Conservation (phyloP, 2,113 vertebrate genomes). For the Lepidothrix coronata region DNA sequence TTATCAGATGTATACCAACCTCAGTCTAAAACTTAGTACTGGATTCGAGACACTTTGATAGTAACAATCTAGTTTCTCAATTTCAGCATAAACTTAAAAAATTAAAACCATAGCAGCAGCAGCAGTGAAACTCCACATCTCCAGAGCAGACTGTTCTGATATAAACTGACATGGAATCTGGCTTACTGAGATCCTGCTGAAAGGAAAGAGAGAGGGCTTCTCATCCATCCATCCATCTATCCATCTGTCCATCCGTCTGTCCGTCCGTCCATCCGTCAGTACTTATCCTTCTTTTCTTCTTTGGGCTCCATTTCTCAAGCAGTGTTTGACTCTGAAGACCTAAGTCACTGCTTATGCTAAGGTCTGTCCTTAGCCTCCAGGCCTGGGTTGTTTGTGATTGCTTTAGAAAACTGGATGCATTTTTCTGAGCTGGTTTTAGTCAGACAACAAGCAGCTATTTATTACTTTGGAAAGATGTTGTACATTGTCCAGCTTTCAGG, state of each 20-base stretch:
- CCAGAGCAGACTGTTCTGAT: fast-evolving
- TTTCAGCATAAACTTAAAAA: not conserved
- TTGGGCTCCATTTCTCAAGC: not conserved
- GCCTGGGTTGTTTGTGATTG: not conserved
- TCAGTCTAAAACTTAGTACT: not conserved
- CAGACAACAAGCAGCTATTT: not conserved
- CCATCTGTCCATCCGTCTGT: not conserved
- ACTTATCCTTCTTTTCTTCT: not conserved
- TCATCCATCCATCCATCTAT: not conserved
- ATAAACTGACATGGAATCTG: not conserved
- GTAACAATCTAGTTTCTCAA: not conserved
- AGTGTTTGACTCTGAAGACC: not conserved
- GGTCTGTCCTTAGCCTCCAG: not conserved
- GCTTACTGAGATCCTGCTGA: not conserved
- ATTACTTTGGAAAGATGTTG: not conserved
- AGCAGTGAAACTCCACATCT: not conserved
- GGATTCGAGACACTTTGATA: not conserved
- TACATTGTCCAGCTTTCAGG: not conserved
- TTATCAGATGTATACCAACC: not conserved
- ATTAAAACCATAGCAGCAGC: not conserved
- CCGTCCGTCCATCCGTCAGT: not conserved
- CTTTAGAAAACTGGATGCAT: not conserved
- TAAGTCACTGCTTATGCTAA: not conserved
- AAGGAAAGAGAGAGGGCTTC: not conserved
- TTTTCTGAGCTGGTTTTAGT: conserved; percentile 17